These are phyloP conservation scores for Ptychadena robeensis DNA, from an alignment of 2,797 vertebrate species.

Conservation along the genomic window DNA sequence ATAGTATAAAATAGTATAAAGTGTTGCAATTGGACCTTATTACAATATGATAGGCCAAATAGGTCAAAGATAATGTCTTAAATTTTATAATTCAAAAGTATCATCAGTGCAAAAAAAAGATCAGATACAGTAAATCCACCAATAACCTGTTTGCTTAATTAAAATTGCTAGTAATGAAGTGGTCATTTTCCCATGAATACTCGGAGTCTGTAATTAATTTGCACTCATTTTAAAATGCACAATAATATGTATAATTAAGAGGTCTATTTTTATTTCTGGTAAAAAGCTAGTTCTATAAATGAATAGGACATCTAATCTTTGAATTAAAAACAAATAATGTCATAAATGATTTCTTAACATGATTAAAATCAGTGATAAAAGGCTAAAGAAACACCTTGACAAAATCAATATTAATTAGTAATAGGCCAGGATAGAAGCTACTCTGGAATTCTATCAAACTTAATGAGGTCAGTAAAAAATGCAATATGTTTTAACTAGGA, in stretches of 20 bases:
- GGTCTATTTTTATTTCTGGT: conserved; percentile 25
- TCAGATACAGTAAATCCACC: neutral
- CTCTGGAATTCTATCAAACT: conserved; percentile 41
- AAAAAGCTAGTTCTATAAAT: conserved; percentile 18
- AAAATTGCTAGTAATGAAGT: conserved; percentile 14
- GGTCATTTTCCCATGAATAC: conserved; percentile 5
- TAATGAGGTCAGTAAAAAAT: conserved; percentile 42
- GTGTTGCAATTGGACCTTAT: no score
- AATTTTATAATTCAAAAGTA: no score
- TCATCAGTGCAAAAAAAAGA: no score
- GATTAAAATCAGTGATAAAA: conserved; percentile 40
- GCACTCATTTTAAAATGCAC: conserved; percentile 14
- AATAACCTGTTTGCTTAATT: conserved; percentile 6
- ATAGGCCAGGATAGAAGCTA: conserved; percentile 15
- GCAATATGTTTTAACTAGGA: conserved; percentile 20
- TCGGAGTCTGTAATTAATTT: conserved; percentile 18
- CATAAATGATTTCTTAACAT: conserved; percentile 24
- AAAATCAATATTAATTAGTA: conserved; percentile 57
- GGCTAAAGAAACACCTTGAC: conserved; percentile 47
- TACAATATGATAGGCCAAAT: no score
- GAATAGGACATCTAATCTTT: conserved; percentile 23
- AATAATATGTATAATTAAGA: conserved; percentile 20
- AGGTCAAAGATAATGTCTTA: no score
- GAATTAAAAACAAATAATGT: conserved; percentile 38
- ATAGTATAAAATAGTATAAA: no score